phyloP scores from a whole-genome alignment of 2,113 vertebrate species.

The Seriola quinqueradiata region DNA sequence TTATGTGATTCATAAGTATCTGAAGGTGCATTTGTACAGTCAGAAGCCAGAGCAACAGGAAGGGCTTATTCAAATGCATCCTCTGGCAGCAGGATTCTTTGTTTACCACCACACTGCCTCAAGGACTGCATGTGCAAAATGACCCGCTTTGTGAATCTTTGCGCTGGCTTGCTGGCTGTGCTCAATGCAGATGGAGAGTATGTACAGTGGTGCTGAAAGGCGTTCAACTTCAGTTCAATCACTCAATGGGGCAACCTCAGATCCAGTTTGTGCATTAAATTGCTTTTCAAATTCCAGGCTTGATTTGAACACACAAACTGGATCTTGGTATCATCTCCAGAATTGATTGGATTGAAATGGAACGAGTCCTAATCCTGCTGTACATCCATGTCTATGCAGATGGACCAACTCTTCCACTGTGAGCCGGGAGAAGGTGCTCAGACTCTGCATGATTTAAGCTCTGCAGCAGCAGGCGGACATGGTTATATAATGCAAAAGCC shows the following conservation, averaged over 20 bases:
- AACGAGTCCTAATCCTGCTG: conserved; percentile 66
- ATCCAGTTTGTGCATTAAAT: conserved; percentile 61
- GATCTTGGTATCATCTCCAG: conserved; percentile 49
- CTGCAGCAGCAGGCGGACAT: conserved; percentile 72
- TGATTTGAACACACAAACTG: conserved; percentile 61
- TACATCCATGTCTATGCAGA: conserved; percentile 77
- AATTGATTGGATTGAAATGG: conserved; percentile 70
- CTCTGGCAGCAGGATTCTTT: conserved; percentile 40
- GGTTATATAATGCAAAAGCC: conserved; percentile 80
- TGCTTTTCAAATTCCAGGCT: conserved; percentile 13
- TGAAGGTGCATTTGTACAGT: conserved; percentile 73
- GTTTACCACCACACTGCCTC: conserved; percentile 26
- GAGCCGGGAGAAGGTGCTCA: conserved; percentile 76
- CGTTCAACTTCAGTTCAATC: conserved; percentile 71
- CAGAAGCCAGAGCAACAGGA: conserved; percentile 73
- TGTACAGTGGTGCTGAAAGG: conserved; percentile 70
- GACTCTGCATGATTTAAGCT: conserved; percentile 79
- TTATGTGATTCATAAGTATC: conserved; percentile 73
- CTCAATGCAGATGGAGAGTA: conserved; percentile 76
- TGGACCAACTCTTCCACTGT: conserved; percentile 72
- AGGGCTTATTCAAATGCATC: conserved; percentile 65
- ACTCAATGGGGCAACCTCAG: conserved; percentile 30
- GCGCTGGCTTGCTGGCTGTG: conserved; percentile 72
- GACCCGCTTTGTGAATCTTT: conserved; percentile 50
- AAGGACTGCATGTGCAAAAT: conserved; percentile 60